Percentiles rank a stretch among this genome's conserved stretches.
Conservation (phyloP, 2,888 invertebrate genomes). For the Pyrocoelia pectoralis region DNA sequence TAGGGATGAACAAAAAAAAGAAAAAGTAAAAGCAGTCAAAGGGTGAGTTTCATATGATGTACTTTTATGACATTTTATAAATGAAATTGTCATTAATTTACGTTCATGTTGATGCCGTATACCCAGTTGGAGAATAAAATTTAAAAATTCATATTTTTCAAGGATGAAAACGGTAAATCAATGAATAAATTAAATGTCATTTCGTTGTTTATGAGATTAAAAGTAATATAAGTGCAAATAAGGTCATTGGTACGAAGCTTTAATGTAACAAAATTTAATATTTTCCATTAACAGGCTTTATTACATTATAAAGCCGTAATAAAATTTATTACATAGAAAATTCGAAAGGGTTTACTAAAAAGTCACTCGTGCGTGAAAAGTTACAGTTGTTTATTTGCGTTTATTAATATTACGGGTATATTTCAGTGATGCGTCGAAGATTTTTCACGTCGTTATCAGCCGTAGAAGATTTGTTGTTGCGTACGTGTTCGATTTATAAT, state of each 20-base stretch:
- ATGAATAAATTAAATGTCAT: background rate
- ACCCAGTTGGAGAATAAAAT: too few relatives aligned
- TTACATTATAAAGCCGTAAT: conserved; percentile 7
- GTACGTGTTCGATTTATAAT: conserved; percentile 21
- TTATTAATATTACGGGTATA: background rate
- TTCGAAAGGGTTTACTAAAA: background rate
- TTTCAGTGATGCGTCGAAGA: background rate
- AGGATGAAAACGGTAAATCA: background rate
- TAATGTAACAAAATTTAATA: background rate
- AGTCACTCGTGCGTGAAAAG: background rate
- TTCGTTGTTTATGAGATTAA: background rate
- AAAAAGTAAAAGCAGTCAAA: too few relatives aligned
- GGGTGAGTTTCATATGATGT: too few relatives aligned
- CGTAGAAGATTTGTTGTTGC: conserved; percentile 19
- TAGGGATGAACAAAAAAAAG: too few relatives aligned
- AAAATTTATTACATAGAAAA: conserved; percentile 10
- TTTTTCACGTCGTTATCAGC: conserved; percentile 15
- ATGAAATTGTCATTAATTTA: background rate
- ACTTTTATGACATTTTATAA: too few relatives aligned
- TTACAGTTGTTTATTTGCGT: background rate
- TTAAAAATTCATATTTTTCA: background rate
- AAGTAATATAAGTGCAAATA: conserved; percentile 1
- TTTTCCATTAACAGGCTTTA: background rate
- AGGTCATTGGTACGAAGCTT: background rate
- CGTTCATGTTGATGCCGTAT: too few relatives aligned